These are phyloP conservation scores for Cygnus buccinator DNA, from an alignment of 2,113 vertebrate genomes.

Conservation along the genomic window DNA sequence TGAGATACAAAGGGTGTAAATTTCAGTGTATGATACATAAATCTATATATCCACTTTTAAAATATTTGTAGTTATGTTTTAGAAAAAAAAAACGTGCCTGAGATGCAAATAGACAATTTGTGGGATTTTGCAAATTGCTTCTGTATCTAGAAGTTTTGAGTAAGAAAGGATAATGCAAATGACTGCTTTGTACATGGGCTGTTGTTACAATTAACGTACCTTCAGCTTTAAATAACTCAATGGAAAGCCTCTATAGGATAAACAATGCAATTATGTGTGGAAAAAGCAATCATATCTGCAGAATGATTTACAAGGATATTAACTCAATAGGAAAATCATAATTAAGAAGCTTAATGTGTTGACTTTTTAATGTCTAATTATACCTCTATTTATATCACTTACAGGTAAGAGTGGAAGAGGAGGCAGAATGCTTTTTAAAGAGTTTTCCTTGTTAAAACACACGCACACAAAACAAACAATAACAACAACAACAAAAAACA, in stretches of 20 bases:
- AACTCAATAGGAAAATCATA: constrained; percentile 68
- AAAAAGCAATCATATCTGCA: constrained; percentile 50
- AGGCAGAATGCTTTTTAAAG: constrained; percentile 1
- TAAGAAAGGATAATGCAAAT: not conserved
- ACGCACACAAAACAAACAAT: too few species aligned
- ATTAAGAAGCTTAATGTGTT: constrained; percentile 64
- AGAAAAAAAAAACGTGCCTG: not conserved
- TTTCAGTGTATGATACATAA: too few species aligned
- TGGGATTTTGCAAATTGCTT: not conserved
- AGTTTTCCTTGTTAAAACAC: not conserved
- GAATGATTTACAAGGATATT: constrained; percentile 70
- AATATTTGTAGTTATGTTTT: not conserved
- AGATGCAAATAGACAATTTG: not conserved
- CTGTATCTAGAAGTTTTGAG: not conserved
- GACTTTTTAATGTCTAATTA: constrained; percentile 68
- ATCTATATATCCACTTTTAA: not conserved
- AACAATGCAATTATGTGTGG: constrained; percentile 50
- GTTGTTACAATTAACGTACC: not conserved
- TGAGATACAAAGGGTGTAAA: not conserved
- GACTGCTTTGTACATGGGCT: not conserved
- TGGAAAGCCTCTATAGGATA: constrained; percentile 40
- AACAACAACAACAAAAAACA: not conserved
- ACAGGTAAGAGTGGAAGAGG: constrained; percentile 40
- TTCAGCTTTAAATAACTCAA: constrained; percentile 2
- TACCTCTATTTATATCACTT: constrained; percentile 38